Percentiles rank a stretch among this genome's conserved stretches.
Evolutionary conservation across 2,797 vertebrate species (phyloP).

Genomic region (Sciaenops ocellatus): DNA sequence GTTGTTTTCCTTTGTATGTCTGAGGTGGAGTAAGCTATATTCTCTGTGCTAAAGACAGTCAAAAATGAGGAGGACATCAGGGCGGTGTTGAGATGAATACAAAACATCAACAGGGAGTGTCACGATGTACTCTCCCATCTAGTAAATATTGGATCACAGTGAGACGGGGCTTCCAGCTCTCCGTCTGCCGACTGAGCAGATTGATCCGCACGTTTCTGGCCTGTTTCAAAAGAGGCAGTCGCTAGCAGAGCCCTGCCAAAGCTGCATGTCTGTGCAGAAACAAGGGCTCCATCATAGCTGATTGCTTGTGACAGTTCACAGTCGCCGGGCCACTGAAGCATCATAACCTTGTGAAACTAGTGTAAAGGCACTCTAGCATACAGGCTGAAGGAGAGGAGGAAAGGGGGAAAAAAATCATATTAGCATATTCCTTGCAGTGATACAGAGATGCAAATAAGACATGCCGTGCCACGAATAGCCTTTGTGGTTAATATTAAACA

Average conservation of each 20-base stretch:
- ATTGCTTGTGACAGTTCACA: conserved; percentile 85
- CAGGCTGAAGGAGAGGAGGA: conserved; percentile 66
- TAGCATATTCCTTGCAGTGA: conserved; percentile 78
- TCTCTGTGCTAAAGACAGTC: conserved; percentile 48
- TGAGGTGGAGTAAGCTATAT: conserved; percentile 7
- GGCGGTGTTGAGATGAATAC: conserved; percentile 63
- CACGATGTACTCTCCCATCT: conserved; percentile 69
- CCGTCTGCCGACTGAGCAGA: conserved; percentile 74
- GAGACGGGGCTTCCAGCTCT: conserved; percentile 59
- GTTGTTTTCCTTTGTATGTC: conserved; percentile 26
- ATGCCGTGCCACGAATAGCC: conserved; percentile 51
- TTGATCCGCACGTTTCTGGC: conserved; percentile 76
- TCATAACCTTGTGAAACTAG: conserved; percentile 84
- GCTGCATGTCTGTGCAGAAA: conserved; percentile 80
- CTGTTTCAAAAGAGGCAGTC: conserved; percentile 71
- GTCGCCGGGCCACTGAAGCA: conserved; percentile 83
- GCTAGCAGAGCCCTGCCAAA: conserved; percentile 71
- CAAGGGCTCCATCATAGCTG: conserved; percentile 82
- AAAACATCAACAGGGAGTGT: conserved; percentile 73
- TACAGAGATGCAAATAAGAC: conserved; percentile 69
- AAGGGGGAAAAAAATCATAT: conserved; percentile 42
- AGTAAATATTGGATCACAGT: conserved; percentile 81
- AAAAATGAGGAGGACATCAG: conserved; percentile 46
- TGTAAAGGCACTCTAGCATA: conserved; percentile 79
- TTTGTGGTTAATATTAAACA: conserved; percentile 65